These are phyloP conservation scores for Xestobium rufovillosum DNA, from an alignment of 2,888 invertebrate species.

Conservation along the genomic window DNA sequence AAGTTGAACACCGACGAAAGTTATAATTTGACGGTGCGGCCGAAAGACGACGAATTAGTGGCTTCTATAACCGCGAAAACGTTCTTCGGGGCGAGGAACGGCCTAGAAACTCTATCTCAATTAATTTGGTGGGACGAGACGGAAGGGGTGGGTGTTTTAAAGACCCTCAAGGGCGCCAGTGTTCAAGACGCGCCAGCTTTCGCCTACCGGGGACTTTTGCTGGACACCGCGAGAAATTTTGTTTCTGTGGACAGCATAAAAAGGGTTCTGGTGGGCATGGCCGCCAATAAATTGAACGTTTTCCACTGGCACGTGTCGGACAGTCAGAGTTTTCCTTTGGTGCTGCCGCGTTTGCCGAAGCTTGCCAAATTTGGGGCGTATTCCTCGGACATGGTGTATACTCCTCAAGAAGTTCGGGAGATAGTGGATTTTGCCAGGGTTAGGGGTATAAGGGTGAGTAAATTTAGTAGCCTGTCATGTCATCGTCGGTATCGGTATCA, in stretches of 20 bases:
- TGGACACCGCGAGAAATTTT: constrained; percentile 89
- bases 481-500: too few species aligned
- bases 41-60: constrained; percentile 45
- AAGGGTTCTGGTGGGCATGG: constrained; percentile 79
- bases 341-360: constrained; percentile 66
- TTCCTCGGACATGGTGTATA: constrained; percentile 62
- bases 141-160: constrained; percentile 51
- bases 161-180: constrained; percentile 57
- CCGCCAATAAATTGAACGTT: constrained; percentile 81
- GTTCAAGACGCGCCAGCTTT: constrained; percentile 73
- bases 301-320: constrained; percentile 92
- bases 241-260: constrained; percentile 66
- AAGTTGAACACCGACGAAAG: constrained; percentile 66
- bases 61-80: constrained; percentile 59
- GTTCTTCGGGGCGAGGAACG: constrained; percentile 73
- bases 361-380: constrained; percentile 80
- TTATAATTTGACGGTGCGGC: constrained; percentile 56
- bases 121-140: constrained; percentile 72
- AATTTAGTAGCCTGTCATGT: too few species aligned
- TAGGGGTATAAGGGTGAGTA: constrained; percentile 83
- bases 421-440: constrained; percentile 69
- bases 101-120: constrained; percentile 70
- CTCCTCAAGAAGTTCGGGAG: constrained; percentile 60
- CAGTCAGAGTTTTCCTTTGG: constrained; percentile 87
- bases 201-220: constrained; percentile 74